Conservation (phyloP, 2,888 invertebrate species). For the Phortica okadai region DNA sequence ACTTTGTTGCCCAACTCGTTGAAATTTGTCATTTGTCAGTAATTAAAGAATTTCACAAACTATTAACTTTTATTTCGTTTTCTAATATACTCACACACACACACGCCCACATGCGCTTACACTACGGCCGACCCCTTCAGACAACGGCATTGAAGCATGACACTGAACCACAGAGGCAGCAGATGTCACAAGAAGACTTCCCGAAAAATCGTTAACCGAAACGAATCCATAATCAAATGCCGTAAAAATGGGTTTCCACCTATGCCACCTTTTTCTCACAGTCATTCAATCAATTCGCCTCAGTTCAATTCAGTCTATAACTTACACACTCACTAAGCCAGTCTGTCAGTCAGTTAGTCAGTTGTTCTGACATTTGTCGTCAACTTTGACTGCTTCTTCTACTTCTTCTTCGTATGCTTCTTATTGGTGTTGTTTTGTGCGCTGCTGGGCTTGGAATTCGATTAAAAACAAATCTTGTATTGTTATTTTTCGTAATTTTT, state of each 20-base stretch:
- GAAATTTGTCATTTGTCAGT: background rate
- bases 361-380: background rate
- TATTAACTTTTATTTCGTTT: conserved; percentile 6
- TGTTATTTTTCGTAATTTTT: background rate
- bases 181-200: background rate
- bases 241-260: conserved; percentile 17
- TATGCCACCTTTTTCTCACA: conserved; percentile 23
- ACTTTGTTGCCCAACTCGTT: background rate
- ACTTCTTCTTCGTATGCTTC: background rate
- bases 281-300: conserved; percentile 23
- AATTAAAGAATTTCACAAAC: background rate
- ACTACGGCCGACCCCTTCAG: background rate
- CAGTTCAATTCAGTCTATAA: background rate
- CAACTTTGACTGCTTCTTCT: background rate
- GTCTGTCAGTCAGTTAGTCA: background rate
- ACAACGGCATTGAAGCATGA: background rate
- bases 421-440: background rate
- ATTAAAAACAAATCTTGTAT: background rate
- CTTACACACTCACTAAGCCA: background rate
- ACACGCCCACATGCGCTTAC: background rate
- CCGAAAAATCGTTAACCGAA: background rate
- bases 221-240: conserved; percentile 18
- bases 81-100: background rate
- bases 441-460: background rate
- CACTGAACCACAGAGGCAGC: background rate